A percentile compares a stretch with the other conserved stretches of the same genome.
Conservation (phyloP, 2,113 vertebrate genomes). For the Promerops cafer region DNA sequence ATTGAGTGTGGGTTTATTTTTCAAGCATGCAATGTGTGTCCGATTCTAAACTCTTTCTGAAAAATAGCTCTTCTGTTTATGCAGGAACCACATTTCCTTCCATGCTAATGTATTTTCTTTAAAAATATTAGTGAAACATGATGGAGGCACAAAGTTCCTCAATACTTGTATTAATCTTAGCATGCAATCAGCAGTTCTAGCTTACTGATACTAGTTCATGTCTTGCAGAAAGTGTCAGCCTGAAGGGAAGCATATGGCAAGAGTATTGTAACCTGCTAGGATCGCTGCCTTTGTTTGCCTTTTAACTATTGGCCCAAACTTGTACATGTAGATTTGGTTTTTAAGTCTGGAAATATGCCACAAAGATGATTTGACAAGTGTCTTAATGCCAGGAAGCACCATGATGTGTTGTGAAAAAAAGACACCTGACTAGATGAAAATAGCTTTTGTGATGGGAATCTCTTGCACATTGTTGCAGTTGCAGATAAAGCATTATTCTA, state of each 20-base stretch:
- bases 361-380: not conserved
- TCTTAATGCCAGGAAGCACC: not conserved
- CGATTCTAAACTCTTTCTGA: conserved; percentile 5
- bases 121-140: conserved; percentile 16
- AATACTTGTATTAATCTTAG: not conserved
- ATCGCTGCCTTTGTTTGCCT: not conserved
- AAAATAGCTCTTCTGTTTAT: conserved; percentile 23
- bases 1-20: conserved; percentile 34
- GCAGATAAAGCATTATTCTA: not conserved
- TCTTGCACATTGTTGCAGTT: not conserved
- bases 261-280: not conserved
- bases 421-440: not conserved
- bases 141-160: not conserved
- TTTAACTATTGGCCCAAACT: not conserved
- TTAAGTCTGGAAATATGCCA: not conserved
- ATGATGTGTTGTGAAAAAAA: not conserved
- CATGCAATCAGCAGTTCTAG: not conserved
- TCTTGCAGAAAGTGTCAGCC: not conserved
- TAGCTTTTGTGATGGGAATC: not conserved
- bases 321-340: not conserved
- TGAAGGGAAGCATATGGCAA: not conserved
- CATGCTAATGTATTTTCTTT: conserved; percentile 17
- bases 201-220: not conserved
- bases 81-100: conserved; percentile 20
- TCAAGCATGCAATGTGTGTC: not conserved